Base-by-base conservation (phyloP, 1,140 invertebrate genomes). In the Drosophila busckii region DNA sequence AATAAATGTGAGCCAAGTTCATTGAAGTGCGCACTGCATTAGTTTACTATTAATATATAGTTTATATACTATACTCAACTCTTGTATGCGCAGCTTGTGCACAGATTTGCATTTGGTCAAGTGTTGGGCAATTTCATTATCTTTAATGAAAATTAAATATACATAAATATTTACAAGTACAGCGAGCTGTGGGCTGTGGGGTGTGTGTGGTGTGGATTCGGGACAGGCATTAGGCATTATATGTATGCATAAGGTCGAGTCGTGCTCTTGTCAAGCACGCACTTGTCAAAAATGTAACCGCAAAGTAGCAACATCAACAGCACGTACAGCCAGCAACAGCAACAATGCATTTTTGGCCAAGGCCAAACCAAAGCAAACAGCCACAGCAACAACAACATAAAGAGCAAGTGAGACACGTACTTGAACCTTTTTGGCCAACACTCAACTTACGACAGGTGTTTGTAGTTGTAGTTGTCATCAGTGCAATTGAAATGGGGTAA, bases 341-440 rank as follows among this genome's bases (percentile, higher is more conserved):
- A 64, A 65, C 73, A 73, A 68, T 80, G 73, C 75, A 80, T 56
- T 82, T 66, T 80, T 80, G 75, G 75, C 73, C 73, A 82, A 80
- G 73, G 73, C 64, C 75, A 73, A 71, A 56, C 58, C 53, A 37
- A 55, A 70, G 15, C 68, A 65, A 61, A 4, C 23, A 61, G 19
- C 53, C 60, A 46, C 40, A 50, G 25, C 45, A 66, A 26, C 26
- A 31, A 22, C 58, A 66, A n/a, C 58, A 45, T 60, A 37, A 58
- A 65, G 34, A 78, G 42, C 68, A 64, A 73, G 58, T 54, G 55
- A 82, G 75, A 80, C 78, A 73, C 75, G 73, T 80, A 82, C 63
- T 69, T 80, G 70, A 80, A 78, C 71, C 67, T 48, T 80, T 80
- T 80, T 53, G 40, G 46, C 73, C 50, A 78, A 73, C 58, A 73